These are phyloP conservation scores for Petrolisthes cinctipes DNA, from an alignment of 2,888 invertebrate genomes.

Conservation along the genomic window DNA sequence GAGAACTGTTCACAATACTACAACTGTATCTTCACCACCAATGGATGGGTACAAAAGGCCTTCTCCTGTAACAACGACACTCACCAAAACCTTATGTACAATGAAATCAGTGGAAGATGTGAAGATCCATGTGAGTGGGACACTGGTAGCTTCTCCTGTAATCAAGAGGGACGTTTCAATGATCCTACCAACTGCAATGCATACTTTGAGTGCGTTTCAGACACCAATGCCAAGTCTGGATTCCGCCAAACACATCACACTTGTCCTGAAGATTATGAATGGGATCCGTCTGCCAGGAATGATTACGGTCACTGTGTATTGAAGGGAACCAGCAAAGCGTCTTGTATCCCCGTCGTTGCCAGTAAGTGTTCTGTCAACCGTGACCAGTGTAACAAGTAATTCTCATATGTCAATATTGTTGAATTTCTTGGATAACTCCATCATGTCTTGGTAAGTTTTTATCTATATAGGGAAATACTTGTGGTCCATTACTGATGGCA, in stretches of 20 bases:
- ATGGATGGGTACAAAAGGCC: slow-evolving; percentile 58
- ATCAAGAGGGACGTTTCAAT: slow-evolving; percentile 78
- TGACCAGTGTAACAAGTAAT: slow-evolving; percentile 2
- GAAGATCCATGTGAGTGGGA: slow-evolving; percentile 57
- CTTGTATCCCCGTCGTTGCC: slow-evolving; percentile 20
- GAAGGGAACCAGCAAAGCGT: background rate
- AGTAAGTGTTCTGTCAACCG: slow-evolving; percentile 43
- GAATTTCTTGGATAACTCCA: no score
- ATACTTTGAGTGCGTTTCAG: slow-evolving; percentile 84
- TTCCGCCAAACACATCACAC: slow-evolving; percentile 35
- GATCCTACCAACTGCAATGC: slow-evolving; percentile 87
- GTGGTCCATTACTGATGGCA: background rate
- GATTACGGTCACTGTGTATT: slow-evolving; percentile 33
- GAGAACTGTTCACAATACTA: slow-evolving; percentile 52
- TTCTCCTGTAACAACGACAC: slow-evolving; percentile 36
- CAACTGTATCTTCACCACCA: slow-evolving; percentile 46
- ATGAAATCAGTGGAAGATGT: slow-evolving; percentile 42
- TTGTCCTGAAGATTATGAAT: slow-evolving; percentile 49
- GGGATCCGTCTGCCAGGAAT: slow-evolving; percentile 38
- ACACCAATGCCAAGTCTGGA: slow-evolving; percentile 74
- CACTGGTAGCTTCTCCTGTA: slow-evolving; percentile 40
- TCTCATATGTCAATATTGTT: no score
- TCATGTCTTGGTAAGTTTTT: background rate
- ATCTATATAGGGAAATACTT: background rate
- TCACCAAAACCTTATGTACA: slow-evolving; percentile 46